A percentile compares a stretch with the other conserved stretches of the same genome.
Conservation (phyloP, 2,888 invertebrate genomes). For the Diaprepes abbreviatus region DNA sequence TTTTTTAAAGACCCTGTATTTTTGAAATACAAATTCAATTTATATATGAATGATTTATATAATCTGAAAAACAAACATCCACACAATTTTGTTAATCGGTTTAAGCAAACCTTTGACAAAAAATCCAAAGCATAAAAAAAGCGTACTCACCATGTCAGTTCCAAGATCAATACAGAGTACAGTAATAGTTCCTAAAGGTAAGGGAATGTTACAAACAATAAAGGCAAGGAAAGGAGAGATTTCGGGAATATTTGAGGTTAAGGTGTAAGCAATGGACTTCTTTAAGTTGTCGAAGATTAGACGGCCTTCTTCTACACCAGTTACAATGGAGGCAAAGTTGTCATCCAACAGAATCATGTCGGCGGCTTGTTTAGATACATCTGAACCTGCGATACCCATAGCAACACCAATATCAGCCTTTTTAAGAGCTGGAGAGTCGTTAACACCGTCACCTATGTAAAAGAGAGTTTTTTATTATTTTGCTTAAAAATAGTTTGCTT, state of each 20-base stretch:
- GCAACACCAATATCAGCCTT: constrained; percentile 95
- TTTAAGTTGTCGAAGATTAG: constrained; percentile 98
- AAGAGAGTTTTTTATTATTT: too few species aligned
- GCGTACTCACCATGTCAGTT: constrained; percentile 93
- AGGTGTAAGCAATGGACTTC: constrained; percentile 97
- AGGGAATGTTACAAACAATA: constrained; percentile 94
- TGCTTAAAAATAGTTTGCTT: too few species aligned
- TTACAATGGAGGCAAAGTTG: constrained; percentile 98
- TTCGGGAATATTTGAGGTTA: constrained; percentile 98
- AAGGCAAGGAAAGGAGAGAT: constrained; percentile 98
- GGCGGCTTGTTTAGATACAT: constrained; percentile 97
- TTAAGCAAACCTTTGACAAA: background rate
- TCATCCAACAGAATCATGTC: constrained; percentile 99
- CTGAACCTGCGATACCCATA: constrained; percentile 95
- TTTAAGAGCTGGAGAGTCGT: constrained; percentile 93
- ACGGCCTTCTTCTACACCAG: constrained; percentile 93
- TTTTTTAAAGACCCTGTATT: too few species aligned
- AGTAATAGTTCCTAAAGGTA: constrained; percentile 96
- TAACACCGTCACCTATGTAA: constrained; percentile 91
- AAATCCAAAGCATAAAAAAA: background rate
- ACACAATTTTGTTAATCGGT: background rate
- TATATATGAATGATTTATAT: too few species aligned
- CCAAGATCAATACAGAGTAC: constrained; percentile 99
- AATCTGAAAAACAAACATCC: too few species aligned
- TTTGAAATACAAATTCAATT: too few species aligned